These are phyloP conservation scores for Prosopocoilus inquinatus DNA, from an alignment of 2,888 invertebrate genomes.

Conservation along the genomic window DNA sequence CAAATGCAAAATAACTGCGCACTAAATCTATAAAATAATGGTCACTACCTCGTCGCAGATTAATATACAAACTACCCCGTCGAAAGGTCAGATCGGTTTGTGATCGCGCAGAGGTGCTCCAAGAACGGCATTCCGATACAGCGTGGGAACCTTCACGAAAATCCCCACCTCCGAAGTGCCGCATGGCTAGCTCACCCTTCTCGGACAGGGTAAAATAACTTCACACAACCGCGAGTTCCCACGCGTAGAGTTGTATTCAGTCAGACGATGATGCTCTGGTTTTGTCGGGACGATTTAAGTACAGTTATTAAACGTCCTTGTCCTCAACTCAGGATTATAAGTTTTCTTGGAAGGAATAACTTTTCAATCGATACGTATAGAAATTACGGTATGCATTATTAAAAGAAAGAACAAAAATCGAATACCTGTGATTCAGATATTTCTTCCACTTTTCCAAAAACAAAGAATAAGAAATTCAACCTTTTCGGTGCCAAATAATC, in stretches of 20 bases:
- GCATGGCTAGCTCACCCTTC: slow-evolving; percentile 29
- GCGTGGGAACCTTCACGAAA: slow-evolving; percentile 34
- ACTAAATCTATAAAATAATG: too few species aligned
- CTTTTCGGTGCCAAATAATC: too few species aligned
- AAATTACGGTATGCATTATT: too few species aligned
- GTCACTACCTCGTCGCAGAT: too few species aligned
- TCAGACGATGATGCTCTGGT: slow-evolving; percentile 13
- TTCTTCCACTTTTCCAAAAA: too few species aligned
- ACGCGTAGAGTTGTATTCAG: slow-evolving; percentile 25
- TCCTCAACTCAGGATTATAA: too few species aligned
- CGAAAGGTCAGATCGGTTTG: slow-evolving; percentile 27
- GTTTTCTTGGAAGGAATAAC: too few species aligned
- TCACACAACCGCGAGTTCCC: slow-evolving; percentile 29
- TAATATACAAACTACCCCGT: slow-evolving; percentile 19
- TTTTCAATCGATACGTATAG: too few species aligned
- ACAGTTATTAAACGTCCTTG: slow-evolving; percentile 9
- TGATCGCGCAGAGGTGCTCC: slow-evolving; percentile 15
- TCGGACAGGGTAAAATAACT: slow-evolving; percentile 35
- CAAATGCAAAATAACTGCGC: too few species aligned
- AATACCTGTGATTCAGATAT: too few species aligned
- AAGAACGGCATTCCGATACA: slow-evolving; percentile 35
- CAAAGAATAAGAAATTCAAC: too few species aligned
- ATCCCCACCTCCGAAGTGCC: slow-evolving; percentile 26
- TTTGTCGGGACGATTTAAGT: slow-evolving; percentile 12
- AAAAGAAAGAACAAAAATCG: too few species aligned